phyloP scores from a whole-genome alignment of 1,140 invertebrate species.

The Drosophila ercepeae region DNA sequence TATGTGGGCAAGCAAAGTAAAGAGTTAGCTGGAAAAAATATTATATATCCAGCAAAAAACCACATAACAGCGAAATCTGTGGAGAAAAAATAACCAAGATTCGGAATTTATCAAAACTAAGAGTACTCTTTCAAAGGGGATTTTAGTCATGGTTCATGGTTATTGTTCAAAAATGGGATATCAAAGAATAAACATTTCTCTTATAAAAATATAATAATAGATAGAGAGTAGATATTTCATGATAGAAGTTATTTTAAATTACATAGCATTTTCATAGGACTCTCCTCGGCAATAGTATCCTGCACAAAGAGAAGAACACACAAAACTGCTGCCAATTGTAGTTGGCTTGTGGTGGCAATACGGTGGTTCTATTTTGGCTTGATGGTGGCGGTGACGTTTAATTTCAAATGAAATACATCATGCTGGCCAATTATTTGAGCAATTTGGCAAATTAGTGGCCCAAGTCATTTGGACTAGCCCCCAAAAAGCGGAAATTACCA shows the following conservation, averaged over 20 bases:
- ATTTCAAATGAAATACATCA: slow-evolving; percentile 75
- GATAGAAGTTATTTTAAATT: too few species aligned
- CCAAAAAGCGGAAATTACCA: slow-evolving; percentile 64
- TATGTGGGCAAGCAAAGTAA: slow-evolving; percentile 52
- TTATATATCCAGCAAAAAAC: slow-evolving; percentile 32
- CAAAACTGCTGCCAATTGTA: slow-evolving; percentile 69
- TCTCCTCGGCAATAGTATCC: not conserved
- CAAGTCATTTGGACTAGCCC: slow-evolving; percentile 40
- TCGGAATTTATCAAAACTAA: slow-evolving; percentile 1
- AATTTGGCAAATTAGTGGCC: slow-evolving; percentile 74
- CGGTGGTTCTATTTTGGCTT: slow-evolving; percentile 25
- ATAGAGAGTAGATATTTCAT: too few species aligned
- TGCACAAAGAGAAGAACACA: slow-evolving; percentile 17
- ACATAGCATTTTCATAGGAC: slow-evolving; percentile 16
- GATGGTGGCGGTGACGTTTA: slow-evolving; percentile 51
- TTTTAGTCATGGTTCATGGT: too few species aligned
- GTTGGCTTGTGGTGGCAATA: slow-evolving; percentile 37
- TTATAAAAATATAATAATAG: too few species aligned
- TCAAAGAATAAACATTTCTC: too few species aligned
- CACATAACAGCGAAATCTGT: slow-evolving; percentile 7
- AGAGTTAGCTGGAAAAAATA: not conserved
- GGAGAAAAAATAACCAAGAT: slow-evolving; percentile 3
- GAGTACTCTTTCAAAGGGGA: slow-evolving; percentile 6
- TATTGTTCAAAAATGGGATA: too few species aligned
- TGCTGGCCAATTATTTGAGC: slow-evolving; percentile 73